Evolutionary conservation across 2,113 vertebrate species (phyloP).

Genomic region (Zosterops pallidus): DNA sequence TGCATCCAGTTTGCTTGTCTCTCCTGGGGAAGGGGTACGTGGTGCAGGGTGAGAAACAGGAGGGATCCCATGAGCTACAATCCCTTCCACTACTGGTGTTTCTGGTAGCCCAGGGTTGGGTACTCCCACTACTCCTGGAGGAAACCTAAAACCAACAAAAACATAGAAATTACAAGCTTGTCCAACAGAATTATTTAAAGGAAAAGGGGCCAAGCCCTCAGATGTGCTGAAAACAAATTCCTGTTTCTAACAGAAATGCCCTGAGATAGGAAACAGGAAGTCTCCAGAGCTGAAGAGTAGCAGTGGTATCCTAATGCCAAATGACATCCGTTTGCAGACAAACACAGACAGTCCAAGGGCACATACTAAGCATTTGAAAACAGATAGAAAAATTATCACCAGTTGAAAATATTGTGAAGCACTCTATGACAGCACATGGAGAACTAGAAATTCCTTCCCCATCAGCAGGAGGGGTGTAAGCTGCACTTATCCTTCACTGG

Average conservation of each 20-base stretch:
- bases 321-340: neutral
- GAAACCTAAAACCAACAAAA: constrained; percentile 80
- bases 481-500: neutral
- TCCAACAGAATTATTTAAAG: neutral
- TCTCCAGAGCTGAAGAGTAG: neutral
- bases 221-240: neutral
- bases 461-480: neutral
- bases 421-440: neutral
- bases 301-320: neutral
- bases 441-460: neutral
- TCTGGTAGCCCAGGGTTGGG: constrained; percentile 82
- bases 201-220: neutral
- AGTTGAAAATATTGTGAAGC: neutral
- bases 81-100: constrained; percentile 82
- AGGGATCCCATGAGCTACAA: constrained; percentile 84
- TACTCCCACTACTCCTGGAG: constrained; percentile 86
- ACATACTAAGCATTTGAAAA: neutral
- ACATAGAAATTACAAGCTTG: constrained; percentile 12
- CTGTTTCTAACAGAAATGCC: neutral
- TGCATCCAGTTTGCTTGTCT: constrained; percentile 87
- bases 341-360: neutral
- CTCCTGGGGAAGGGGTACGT: constrained; percentile 85
- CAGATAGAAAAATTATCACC: neutral
- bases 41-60: constrained; percentile 82
- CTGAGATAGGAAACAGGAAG: neutral